Evolutionary conservation across 2,797 vertebrate species (phyloP), one percentile per base, ranked within the genome.

Genomic region (Megaceryle alcyon): DNA sequence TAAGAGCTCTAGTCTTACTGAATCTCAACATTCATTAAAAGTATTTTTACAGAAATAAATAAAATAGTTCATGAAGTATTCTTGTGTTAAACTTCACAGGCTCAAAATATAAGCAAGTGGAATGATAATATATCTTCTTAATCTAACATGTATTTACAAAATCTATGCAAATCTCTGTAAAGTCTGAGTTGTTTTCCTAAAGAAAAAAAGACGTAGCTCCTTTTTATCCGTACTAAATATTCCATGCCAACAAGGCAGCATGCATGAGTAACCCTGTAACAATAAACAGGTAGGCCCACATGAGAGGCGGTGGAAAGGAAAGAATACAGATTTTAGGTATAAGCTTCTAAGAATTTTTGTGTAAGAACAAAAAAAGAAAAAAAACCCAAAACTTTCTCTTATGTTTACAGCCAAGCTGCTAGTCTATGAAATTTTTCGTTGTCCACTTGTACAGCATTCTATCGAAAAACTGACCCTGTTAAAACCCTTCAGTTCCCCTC

Each of bases 121-220:
- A 61, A 79, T 61, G 49, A 78, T 39, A 73, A 71, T 39, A 75
- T 31, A 86, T 65, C 65, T 80, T 83, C 49, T 51, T 90, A 86
- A 93, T 79, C 72, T 90, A 71, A 59, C 5, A 65, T 2, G 18
- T 81, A 92, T 92, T 94, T 76, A 83, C 66, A 93, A 90, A 92
- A 92, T 85, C 87, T 83, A 4, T 78, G 72, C 44, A 91, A 83
- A 91, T 91, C 76, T 94, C 88, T 51, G 20, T 39, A 17, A 95
- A 84, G 76, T 63, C 26, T 0, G 69, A 51, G 60, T 65, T 88
- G 49, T 86, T 88, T 94, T 93, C 63, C 56, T 63, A 51, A 51
- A 65, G 90, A 86, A 53, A 84, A 69, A 65, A 49, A 28, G 49
- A 86, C 56, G 70, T 59, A 31, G 60, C 13, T 77, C 14, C 57